These are phyloP conservation scores for Magallana angulata DNA, from an alignment of 1,140 invertebrate genomes.

Conservation along the genomic window DNA sequence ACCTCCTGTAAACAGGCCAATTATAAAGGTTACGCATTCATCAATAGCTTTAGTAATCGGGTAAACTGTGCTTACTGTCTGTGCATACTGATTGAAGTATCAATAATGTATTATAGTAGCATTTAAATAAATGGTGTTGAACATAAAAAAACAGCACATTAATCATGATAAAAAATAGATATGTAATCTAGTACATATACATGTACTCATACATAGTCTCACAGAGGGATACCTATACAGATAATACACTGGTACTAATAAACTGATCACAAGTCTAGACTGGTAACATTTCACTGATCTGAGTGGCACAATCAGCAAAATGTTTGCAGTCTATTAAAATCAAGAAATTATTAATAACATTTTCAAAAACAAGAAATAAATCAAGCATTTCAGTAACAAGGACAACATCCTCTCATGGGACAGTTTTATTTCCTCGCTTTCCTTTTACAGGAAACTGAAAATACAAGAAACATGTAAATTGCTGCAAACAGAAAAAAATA, in stretches of 20 bases:
- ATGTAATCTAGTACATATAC: too few species aligned
- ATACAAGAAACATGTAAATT: constrained; percentile 6
- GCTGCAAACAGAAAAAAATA: neutral
- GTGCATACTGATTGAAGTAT: too few species aligned
- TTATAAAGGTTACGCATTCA: too few species aligned
- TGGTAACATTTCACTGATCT: constrained; percentile 3
- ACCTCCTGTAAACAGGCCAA: constrained; percentile 83
- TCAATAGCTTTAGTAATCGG: too few species aligned
- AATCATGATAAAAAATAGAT: too few species aligned
- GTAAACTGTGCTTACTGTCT: too few species aligned
- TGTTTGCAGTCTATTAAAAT: neutral
- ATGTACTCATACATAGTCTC: too few species aligned
- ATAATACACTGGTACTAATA: neutral
- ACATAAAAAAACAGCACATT: too few species aligned
- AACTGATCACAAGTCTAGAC: neutral
- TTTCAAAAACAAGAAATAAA: neutral
- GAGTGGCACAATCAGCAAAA: constrained; percentile 11
- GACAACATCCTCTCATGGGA: neutral
- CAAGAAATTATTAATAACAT: neutral
- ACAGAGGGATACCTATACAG: too few species aligned
- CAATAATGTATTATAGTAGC: too few species aligned
- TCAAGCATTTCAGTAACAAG: neutral
- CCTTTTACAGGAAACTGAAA: constrained; percentile 5
- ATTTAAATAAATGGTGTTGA: too few species aligned
- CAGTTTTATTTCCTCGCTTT: neutral